A percentile compares a stretch with the other conserved stretches of the same genome.
Conservation (phyloP, 1,140 invertebrate genomes). For the Euschistus heros region DNA sequence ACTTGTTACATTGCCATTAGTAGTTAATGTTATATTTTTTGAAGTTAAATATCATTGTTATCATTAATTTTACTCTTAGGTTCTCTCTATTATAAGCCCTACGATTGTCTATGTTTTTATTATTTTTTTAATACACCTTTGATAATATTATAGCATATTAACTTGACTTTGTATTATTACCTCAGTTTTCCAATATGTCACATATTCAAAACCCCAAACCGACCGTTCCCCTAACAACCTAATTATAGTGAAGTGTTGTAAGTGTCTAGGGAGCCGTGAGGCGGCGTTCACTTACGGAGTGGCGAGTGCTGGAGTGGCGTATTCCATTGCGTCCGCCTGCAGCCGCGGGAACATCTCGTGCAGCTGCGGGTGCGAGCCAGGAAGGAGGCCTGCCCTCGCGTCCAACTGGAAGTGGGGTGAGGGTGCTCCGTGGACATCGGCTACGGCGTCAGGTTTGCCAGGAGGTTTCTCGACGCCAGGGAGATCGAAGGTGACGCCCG, state of each 20-base stretch:
- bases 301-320: conserved; percentile 78
- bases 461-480: conserved; percentile 72
- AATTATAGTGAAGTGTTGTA: conserved; percentile 18
- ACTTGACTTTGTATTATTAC: too few species aligned
- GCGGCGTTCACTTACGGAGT: conserved; percentile 87
- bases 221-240: too few species aligned
- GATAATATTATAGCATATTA: too few species aligned
- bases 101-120: too few species aligned
- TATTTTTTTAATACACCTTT: too few species aligned
- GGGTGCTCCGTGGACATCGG: conserved; percentile 75
- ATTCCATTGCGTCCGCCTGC: conserved; percentile 81
- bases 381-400: conserved; percentile 25
- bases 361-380: conserved; percentile 70
- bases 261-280: conserved; percentile 68
- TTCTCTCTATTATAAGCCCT: too few species aligned
- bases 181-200: too few species aligned
- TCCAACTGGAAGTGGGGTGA: conserved; percentile 71
- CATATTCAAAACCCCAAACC: too few species aligned
- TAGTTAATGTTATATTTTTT: too few species aligned
- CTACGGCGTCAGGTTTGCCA: conserved; percentile 63
- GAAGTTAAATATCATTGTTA: too few species aligned
- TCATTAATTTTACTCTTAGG: too few species aligned
- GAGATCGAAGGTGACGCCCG: conserved; percentile 73
- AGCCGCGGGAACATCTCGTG: conserved; percentile 75
- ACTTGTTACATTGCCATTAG: too few species aligned